These are phyloP conservation scores for Spea hammondii DNA, from an alignment of 2,797 vertebrate genomes.

Conservation along the genomic window DNA sequence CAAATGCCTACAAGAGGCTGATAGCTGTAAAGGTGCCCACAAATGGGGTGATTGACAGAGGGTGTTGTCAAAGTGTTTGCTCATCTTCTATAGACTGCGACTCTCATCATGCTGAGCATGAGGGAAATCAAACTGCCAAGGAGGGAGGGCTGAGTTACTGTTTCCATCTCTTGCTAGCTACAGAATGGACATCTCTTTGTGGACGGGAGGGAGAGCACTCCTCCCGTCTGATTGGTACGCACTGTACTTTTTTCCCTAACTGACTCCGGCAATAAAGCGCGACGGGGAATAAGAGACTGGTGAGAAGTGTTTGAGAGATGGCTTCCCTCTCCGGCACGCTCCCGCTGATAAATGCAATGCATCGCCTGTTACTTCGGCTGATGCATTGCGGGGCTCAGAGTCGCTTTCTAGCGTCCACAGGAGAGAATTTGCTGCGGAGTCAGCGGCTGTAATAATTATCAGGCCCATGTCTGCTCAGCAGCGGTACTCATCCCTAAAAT, in stretches of 20 bases:
- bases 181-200: constrained; percentile 4
- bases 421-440: background rate
- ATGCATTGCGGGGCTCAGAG: constrained; percentile 19
- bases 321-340: constrained; percentile 15
- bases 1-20: too few relatives aligned
- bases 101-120: too few relatives aligned
- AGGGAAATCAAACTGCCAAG: too few relatives aligned
- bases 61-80: too few relatives aligned
- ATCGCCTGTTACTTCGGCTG: constrained; percentile 9
- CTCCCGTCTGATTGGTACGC: constrained; percentile 20
- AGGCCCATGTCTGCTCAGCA: background rate
- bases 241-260: constrained; percentile 20
- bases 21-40: too few relatives aligned
- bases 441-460: constrained; percentile 3
- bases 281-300: constrained; percentile 30
- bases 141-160: too few relatives aligned
- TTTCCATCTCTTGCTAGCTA: too few relatives aligned
- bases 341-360: constrained; percentile 32
- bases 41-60: too few relatives aligned
- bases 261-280: constrained; percentile 23
- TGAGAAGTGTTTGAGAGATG: constrained; percentile 34
- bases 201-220: constrained; percentile 3
- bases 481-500: background rate
- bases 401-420: background rate
- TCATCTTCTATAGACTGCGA: too few relatives aligned